phyloP scores from a whole-genome alignment of 2,888 invertebrate genomes.

The Caenorhabditis panamensis region DNA sequence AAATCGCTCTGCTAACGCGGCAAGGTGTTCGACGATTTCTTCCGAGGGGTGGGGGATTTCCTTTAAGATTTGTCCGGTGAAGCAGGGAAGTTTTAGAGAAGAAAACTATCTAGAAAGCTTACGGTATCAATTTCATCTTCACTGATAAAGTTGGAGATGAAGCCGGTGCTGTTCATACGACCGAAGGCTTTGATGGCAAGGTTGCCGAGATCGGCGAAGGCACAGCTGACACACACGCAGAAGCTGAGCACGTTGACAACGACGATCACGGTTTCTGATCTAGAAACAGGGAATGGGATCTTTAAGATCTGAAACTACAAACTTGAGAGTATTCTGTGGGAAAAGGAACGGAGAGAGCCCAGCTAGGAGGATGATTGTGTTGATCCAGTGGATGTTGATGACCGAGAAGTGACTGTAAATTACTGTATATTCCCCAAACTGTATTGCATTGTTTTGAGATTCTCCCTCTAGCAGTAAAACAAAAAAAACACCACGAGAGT shows the following conservation, averaged over 20 bases:
- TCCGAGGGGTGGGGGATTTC: constrained; percentile 33
- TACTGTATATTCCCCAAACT: too few relatives aligned
- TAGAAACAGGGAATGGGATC: too few relatives aligned
- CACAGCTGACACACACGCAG: constrained; percentile 51
- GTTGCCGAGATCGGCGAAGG: constrained; percentile 50
- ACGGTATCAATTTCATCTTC: constrained; percentile 52
- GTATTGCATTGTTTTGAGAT: too few relatives aligned
- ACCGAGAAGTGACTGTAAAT: constrained; percentile 60
- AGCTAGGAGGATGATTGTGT: constrained; percentile 49
- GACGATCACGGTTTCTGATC: constrained; percentile 58
- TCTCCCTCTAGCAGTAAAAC: not conserved
- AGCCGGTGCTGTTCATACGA: constrained; percentile 24
- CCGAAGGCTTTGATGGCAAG: constrained; percentile 26
- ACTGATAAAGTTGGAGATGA: constrained; percentile 32
- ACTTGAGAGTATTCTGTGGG: constrained; percentile 53
- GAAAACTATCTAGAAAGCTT: constrained; percentile 13
- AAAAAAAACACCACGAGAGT: too few relatives aligned
- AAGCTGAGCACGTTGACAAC: constrained; percentile 50
- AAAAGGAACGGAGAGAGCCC: constrained; percentile 51
- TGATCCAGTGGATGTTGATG: constrained; percentile 61
- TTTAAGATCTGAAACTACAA: constrained; percentile 5
- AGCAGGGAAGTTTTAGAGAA: not conserved
- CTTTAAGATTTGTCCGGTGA: constrained; percentile 23
- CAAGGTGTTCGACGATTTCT: constrained; percentile 41
- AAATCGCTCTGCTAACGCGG: constrained; percentile 41